Base-by-base conservation (phyloP, 1,140 invertebrate species). In the Acromyrmex heyeri region DNA sequence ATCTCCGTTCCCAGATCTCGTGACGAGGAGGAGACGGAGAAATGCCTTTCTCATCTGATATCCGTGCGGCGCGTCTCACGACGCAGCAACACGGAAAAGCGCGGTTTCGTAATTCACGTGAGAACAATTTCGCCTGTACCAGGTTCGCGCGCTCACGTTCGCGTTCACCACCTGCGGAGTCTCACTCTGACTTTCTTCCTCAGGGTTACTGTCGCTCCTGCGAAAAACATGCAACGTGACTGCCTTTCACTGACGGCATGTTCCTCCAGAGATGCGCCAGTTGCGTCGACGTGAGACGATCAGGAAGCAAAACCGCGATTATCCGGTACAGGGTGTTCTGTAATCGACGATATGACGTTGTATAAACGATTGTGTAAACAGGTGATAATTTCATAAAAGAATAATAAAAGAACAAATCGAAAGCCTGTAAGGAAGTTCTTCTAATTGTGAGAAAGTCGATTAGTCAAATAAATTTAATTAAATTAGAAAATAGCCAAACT, bases 111-210 rank as follows among this genome's bases (percentile, higher is more conserved):
- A 27, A 30, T 34, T 53, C 50, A 50, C 53, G 61, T 65, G 73
- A 72, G 75, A 82, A 87, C 53, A 75, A 44, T 62, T 72, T 86
- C 44, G 38, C 55, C 6, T n/a, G 57, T 53, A 48, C 48, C 55
- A 2, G 27, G 48, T 30, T 30, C 27, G 21, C 21, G 27, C 27
- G 27, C 27, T 27, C 27, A 27, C 27, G 27, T 48, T 34, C 34
- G 18, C 44, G 21, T 48, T 75, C 27, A 38, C 53, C 79, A 83
- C 67, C 79, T 65, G 72, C 53, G 7, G 59, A 59, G 21, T 77
- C 77, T 81, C 62, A 76, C 88, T 90, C 73, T 76, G 86, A 85
- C 88, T 90, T 90, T 90, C 89, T 85, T 90, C 61, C 44, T 75
- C 69, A 64, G 59, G 67, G 67, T 87, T 87, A 62, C 48, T 53